Evolutionary conservation across 2,888 invertebrate species (phyloP), one percentile per base, ranked within the genome.

Genomic region (Rhorus exstirpatorius): DNA sequence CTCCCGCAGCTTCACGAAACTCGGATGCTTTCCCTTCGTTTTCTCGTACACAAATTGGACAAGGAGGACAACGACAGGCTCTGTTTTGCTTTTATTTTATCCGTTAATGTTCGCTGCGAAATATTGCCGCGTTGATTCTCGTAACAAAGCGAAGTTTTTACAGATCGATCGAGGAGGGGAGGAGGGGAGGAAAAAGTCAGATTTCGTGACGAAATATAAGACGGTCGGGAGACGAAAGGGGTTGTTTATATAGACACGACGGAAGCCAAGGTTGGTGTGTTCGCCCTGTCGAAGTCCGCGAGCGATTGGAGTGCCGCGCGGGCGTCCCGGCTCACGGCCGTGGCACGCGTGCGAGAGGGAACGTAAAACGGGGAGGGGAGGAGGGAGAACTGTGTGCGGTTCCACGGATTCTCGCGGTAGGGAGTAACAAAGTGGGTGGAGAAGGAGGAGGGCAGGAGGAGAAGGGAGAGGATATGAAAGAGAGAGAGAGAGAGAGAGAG

Each of bases 391-490:
- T 84, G 89, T 84, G 84, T 85, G 85, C 84, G 85, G 86, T 85
- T 85, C 86, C 86, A 83, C 84, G 84, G 86, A 87, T 78, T 82
- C 70, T 70, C 78, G 78, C 81, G 81, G 90, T 91, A 75, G 88
- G 83, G 88, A 85, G 75, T 10, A 19, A 24, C 72, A 63, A 51
- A 75, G 84, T 85, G 84, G 83, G 85, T 83, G 86, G 87, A 84
- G 87, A 88, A 88, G 87, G 87, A 85, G 88, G 88, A 83, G 86
- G 87, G 88, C 89, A 89, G 90, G 91, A 91, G 90, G 89, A 91
- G 91, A 92, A 92, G 92, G 93, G 93, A 93, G 93, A 92, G 92
- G 93, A 93, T 93, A 87, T 89, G 91, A 91, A 92, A 91, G 92
- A 92, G 92, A 92, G 93, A 71, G 44, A 55, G 44, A 35, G 51